Conservation (phyloP, 2,888 invertebrate species). For the Nowickia ferox region DNA sequence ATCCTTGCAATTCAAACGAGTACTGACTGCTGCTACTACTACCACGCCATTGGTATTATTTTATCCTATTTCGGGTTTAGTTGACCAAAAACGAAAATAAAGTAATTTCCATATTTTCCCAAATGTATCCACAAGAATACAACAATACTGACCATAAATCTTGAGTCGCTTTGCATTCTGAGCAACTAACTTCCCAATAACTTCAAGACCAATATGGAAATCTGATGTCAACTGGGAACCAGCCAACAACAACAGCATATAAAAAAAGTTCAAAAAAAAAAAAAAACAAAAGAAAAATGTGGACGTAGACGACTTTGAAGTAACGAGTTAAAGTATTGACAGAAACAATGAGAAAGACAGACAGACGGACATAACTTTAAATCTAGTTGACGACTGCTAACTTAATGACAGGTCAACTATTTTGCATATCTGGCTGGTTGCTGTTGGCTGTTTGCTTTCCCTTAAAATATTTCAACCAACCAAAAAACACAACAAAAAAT, state of each 20-base stretch:
- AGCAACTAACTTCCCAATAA: conserved; percentile 71
- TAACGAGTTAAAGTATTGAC: conserved; percentile 67
- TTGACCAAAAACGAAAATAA: conserved; percentile 65
- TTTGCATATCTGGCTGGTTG: conserved; percentile 79
- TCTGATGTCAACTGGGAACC: conserved; percentile 71
- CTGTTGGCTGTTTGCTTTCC: conserved; percentile 31
- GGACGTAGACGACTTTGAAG: conserved; percentile 37
- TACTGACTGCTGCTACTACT: neutral
- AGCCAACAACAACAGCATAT: conserved; percentile 23
- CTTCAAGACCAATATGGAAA: conserved; percentile 72
- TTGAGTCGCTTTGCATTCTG: conserved; percentile 69
- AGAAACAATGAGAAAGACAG: conserved; percentile 68
- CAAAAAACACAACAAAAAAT: neutral
- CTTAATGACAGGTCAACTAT: conserved; percentile 82
- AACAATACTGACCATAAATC: conserved; percentile 70
- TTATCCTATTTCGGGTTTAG: conserved; percentile 43
- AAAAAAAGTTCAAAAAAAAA: too few species aligned
- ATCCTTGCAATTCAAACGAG: conserved; percentile 54
- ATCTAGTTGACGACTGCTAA: conserved; percentile 71
- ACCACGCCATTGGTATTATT: neutral
- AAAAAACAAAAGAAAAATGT: conserved; percentile 8
- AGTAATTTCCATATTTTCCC: conserved; percentile 72
- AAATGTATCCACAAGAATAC: conserved; percentile 60
- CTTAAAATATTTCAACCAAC: conserved; percentile 22
- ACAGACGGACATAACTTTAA: conserved; percentile 65